Base-by-base conservation (phyloP, 2,888 invertebrate genomes). In the Ophion ventricosus region DNA sequence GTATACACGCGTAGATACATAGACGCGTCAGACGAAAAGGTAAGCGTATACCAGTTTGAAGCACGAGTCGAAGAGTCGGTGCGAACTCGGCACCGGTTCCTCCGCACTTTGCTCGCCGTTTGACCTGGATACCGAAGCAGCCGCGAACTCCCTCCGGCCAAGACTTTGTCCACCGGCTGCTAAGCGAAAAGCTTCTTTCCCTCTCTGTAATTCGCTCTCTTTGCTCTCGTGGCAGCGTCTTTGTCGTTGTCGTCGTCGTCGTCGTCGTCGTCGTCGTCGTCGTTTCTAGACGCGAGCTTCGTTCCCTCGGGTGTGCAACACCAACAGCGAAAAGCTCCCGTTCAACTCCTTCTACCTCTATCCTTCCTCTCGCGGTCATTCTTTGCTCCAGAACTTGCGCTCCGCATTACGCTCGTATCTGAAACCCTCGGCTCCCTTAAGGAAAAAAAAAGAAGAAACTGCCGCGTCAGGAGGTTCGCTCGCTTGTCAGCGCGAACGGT, bases 101-200 rank as follows among this genome's bases (percentile, higher is more conserved):
- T 85, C 82, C 87, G n/a, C n/a, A 86, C 84, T 87, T 87, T 84
- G 85, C 72, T 83, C 80, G 86, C 76, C 87, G 85, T 89, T 90
- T 88, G 89, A 90, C 90, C 90, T 89, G 88, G 81, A 89, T 90
- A 82, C 82, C 79, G 82, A 84, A 82, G 75, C 78, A 78, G 73
- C 73, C 49, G 43, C 66, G 72, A 35, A 1, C 61, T 61, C 29
- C 20, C 40, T 20, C 26, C 14, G 66, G 20, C 64, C 63, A 25
- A 49, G 66, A 73, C 64, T 35, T 57, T 35, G 73, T 77, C 61
- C 69, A 72, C 64, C 70, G 75, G 56, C 64, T 43, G 64, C 64
- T 63, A 83, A 76, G 81, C 81, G 78, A 78, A 77, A 54, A 85
- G 80, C 87, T 82, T 80, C 85, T 43, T 61, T 40, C 35, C 63